A percentile compares a stretch with the other conserved stretches of the same genome.
Evolutionary conservation across 1,140 invertebrate genomes (phyloP).

Genomic region (Drosophila triauraria): DNA sequence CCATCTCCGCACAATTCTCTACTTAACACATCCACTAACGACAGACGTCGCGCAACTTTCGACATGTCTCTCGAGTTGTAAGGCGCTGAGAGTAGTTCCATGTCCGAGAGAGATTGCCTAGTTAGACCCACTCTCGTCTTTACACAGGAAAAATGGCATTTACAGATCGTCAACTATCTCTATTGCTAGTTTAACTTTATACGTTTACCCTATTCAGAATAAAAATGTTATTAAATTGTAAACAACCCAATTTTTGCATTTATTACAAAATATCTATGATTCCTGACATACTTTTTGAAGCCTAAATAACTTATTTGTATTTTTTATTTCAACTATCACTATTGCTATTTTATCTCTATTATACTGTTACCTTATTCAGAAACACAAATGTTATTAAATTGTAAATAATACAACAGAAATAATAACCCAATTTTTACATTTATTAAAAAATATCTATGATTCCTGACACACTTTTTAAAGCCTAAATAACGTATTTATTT

Average conservation of each 20-base stretch:
- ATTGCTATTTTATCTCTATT: too few species aligned
- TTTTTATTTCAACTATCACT: too few species aligned
- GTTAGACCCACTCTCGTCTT: slow-evolving; percentile 2
- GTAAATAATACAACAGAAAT: too few species aligned
- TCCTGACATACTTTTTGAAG: not conserved
- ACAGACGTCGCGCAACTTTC: slow-evolving; percentile 75
- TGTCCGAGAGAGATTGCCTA: slow-evolving; percentile 59
- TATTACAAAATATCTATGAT: too few species aligned
- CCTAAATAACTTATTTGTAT: not conserved
- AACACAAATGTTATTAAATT: too few species aligned
- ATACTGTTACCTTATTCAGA: too few species aligned
- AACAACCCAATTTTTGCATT: not conserved
- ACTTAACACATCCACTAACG: slow-evolving; percentile 67
- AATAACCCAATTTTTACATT: not conserved
- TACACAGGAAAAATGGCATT: slow-evolving; percentile 1
- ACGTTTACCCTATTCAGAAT: too few species aligned
- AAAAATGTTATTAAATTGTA: too few species aligned
- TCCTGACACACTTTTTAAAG: not conserved
- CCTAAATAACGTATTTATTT: not conserved
- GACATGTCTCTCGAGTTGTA: slow-evolving; percentile 73
- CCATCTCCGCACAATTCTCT: slow-evolving; percentile 32
- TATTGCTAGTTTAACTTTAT: too few species aligned
- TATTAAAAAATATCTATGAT: too few species aligned
- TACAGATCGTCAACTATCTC: too few species aligned
- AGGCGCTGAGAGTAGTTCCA: slow-evolving; percentile 76